Evolutionary conservation across 2,113 vertebrate species (phyloP), one percentile per base, ranked within the genome.

Genomic region (Elephas maximus): DNA sequence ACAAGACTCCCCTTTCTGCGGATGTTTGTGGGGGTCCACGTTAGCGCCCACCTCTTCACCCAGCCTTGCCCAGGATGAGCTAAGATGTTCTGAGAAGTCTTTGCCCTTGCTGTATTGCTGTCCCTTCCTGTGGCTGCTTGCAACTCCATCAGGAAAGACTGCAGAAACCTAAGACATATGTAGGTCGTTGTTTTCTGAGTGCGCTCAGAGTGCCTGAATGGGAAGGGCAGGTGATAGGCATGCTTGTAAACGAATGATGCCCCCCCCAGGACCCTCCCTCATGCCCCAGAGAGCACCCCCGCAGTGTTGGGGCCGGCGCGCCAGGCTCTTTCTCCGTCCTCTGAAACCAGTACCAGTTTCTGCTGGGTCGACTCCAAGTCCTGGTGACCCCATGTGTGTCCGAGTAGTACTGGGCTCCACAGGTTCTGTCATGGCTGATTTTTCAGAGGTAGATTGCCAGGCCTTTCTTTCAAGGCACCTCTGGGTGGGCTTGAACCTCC

Each of bases 151-250:
- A 21, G 0, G 88, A 65, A 81, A 23, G 33, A 86, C 63, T 23
- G 6, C 28, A 69, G 90, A n/a, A n/a, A 62, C n/a, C 89, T 88
- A 33, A 45, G 30, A 73, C 33, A 65, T 45, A 53, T 48, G 3
- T 12, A n/a, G 33, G 44, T 20, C 12, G 62, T 24, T 90, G 20
- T 45, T 69, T 96, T 88, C 80, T 74, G 62, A 92, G 69, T 95
- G 53, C 69, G 74, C 81, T 88, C 90, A 44, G 65, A 95, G 71
- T 45, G 73, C 89, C 63, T 67, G 80, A 69, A 37, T 67, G 90
- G 71, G 65, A 77, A 87, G 77, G n/a, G 53, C 33, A 83, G 57
- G 71, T 53, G 20, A n/a, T 5, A 63, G 83, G 51, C 65, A 8
- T 20, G 3, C 57, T 77, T 73, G 30, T 65, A 67, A 65, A 48